Percentiles rank a stretch among this genome's conserved stretches.
Conservation (phyloP, 1,140 invertebrate species). For the fruit fly (Drosophila melanogaster) region DNA sequence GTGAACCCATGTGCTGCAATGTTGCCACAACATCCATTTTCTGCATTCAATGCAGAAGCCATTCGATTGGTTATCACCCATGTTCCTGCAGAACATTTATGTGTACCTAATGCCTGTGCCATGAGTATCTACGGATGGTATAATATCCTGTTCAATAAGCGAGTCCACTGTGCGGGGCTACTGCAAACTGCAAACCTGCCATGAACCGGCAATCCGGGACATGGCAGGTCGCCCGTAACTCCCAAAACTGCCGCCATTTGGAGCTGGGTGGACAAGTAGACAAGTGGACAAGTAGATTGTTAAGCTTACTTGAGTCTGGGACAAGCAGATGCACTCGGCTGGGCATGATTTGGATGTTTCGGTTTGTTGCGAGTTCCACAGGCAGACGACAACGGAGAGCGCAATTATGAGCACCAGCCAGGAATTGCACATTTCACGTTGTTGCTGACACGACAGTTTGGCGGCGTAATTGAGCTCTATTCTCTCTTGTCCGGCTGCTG, state of each 20-base stretch:
- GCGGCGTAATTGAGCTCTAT: constrained; percentile 83
- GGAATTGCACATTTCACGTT: constrained; percentile 85
- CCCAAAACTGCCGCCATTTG: neutral
- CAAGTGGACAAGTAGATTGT: constrained; percentile 55
- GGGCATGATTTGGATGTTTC: constrained; percentile 87
- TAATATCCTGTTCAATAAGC: too few relatives aligned
- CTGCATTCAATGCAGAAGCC: too few relatives aligned
- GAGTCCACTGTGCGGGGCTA: neutral
- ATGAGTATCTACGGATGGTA: too few relatives aligned
- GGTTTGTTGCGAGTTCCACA: constrained; percentile 84
- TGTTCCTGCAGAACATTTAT: too few relatives aligned
- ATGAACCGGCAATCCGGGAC: too few relatives aligned
- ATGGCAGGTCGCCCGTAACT: too few relatives aligned
- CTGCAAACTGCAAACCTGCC: too few relatives aligned
- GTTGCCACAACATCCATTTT: too few relatives aligned
- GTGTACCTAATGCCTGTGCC: too few relatives aligned
- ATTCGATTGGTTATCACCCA: too few relatives aligned
- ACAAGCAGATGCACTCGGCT: constrained; percentile 91
- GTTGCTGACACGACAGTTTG: constrained; percentile 83
- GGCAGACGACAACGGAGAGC: constrained; percentile 84
- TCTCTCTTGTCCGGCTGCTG: constrained; percentile 60
- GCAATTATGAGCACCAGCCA: constrained; percentile 84
- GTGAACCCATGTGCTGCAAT: too few relatives aligned
- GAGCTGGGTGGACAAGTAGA: neutral
- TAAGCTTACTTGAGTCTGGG: constrained; percentile 90